Evolutionary conservation across 2,113 vertebrate genomes (phyloP), one percentile per base, ranked within the genome.

Genomic region (Reinhardtius hippoglossoides): DNA sequence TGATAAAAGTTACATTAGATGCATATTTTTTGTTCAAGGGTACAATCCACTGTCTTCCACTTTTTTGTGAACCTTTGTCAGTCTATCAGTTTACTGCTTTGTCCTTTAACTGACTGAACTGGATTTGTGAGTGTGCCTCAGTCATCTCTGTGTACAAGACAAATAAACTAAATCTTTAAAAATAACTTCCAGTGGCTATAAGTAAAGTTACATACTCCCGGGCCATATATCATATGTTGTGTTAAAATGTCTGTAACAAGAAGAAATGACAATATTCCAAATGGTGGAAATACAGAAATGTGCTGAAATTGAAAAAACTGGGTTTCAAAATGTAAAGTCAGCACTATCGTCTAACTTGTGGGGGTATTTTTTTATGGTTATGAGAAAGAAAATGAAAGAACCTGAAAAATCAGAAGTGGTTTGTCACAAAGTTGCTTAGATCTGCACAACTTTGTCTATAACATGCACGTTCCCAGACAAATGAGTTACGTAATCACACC

Each of bases 401-500:
- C 1, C 5, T 6, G 31, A 31, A 31, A 31, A 5, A 31, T 31
- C 27, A 1, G 27, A 31, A 31, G 20, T 26, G 21, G 13, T 40
- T 31, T 23, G 21, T 21, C 8, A 31, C 1, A 60, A 62, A 50
- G 42, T 61, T 27, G 27, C 26, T 42, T 67, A 50, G 59, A 66
- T 67, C 52, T 24, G 35, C 23, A 73, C 56, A 48, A 42, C 9
- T 42, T 42, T 12, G 3, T 13, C 40, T 3, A 37, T 26, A 52
- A 66, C 12, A 20, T 50, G 23, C 40, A 27, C 31, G 16, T 70
- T 12, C 31, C 9, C 16, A 35, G 59, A 69, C 42, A 76, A 81
- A 74, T 57, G 2, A 13, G 18, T 83, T 62, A 69, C 55, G 72
- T 65, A 88, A 89, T 75, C 68, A 58, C 75, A 58, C 73, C 62